Evolutionary conservation across 2,113 vertebrate genomes (phyloP).

Genomic region (Lamprotornis superbus): DNA sequence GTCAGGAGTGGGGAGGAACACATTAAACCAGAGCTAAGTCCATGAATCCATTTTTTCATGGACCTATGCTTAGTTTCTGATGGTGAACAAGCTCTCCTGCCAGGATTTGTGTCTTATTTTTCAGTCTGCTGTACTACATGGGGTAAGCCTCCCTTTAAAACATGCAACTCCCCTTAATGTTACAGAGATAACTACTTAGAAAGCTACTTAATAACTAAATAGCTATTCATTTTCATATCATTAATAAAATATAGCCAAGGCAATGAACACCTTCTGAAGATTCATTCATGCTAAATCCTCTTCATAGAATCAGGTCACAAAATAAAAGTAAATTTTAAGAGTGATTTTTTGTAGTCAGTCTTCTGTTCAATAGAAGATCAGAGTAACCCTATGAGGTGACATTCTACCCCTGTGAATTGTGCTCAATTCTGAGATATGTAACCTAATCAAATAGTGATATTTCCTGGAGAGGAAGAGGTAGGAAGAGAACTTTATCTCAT

Average conservation of each 20-base stretch:
- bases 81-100: background rate
- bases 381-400: background rate
- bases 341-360: background rate
- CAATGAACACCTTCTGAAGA: background rate
- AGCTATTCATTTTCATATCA: background rate
- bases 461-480: background rate
- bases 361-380: background rate
- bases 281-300: background rate
- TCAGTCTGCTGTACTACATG: background rate
- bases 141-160: background rate
- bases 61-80: background rate
- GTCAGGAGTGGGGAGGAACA: background rate
- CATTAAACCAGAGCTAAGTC: background rate
- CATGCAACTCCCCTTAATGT: background rate
- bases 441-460: background rate
- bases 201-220: background rate
- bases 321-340: background rate
- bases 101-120: background rate
- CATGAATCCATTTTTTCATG: background rate
- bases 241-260: background rate
- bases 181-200: background rate
- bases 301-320: background rate
- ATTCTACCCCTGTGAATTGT: background rate
- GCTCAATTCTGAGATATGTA: background rate
- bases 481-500: background rate